Evolutionary conservation across 2,888 invertebrate genomes (phyloP).

Genomic region (Hirtodrosophila confusa): DNA sequence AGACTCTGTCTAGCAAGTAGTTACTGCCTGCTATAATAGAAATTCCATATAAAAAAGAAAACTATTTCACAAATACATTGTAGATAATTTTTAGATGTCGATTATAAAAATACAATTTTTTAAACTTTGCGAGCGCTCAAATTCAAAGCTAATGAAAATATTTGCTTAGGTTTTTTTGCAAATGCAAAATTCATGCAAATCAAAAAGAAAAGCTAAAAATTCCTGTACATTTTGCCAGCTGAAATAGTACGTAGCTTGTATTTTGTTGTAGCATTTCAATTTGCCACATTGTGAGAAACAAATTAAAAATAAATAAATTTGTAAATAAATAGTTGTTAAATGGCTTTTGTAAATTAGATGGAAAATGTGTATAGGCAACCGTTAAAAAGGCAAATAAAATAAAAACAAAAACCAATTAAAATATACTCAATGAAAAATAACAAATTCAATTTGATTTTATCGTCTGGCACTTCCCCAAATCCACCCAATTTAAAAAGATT

Average conservation of each 20-base stretch:
- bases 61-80: constrained; percentile 27
- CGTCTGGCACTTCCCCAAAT: no score
- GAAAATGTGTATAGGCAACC: constrained; percentile 64
- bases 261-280: constrained; percentile 55
- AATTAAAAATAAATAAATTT: constrained; percentile 26
- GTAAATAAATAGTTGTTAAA: constrained; percentile 63
- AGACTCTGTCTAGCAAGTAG: constrained; percentile 42
- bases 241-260: constrained; percentile 53
- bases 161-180: constrained; percentile 15
- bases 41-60: constrained; percentile 17
- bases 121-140: constrained; percentile 44
- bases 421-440: constrained; percentile 11
- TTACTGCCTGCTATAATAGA: constrained; percentile 63
- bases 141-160: constrained; percentile 32
- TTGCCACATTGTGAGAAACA: constrained; percentile 54
- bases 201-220: constrained; percentile 8
- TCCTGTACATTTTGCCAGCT: constrained; percentile 45
- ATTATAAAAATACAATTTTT: constrained; percentile 24
- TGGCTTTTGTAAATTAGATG: constrained; percentile 68
- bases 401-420: constrained; percentile 29
- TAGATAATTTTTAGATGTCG: constrained; percentile 49
- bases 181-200: constrained; percentile 5
- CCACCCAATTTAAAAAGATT: not conserved
- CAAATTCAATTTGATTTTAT: not conserved
- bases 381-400: constrained; percentile 59